phyloP scores from a whole-genome alignment of 2,797 vertebrate genomes.

The Sebastes iracundus region DNA sequence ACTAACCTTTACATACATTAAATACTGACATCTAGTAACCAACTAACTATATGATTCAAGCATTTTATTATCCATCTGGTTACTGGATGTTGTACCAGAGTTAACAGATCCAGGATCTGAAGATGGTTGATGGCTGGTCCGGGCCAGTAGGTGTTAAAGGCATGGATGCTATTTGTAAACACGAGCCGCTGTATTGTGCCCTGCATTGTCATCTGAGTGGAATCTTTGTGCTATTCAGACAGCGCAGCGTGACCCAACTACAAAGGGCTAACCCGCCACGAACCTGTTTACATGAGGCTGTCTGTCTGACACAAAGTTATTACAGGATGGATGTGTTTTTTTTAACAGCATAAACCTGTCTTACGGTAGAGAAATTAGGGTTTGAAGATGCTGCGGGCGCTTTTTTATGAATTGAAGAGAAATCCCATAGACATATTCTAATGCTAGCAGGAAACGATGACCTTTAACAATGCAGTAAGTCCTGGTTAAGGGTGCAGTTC shows the following conservation, averaged over 20 bases:
- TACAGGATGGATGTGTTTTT: background rate
- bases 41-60: background rate
- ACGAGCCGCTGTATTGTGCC: constrained; percentile 68
- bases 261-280: constrained; percentile 68
- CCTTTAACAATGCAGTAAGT: background rate
- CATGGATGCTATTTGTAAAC: constrained; percentile 73
- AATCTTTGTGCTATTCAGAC: constrained; percentile 78
- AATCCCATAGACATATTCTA: background rate
- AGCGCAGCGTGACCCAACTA: constrained; percentile 66
- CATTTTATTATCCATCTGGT: background rate
- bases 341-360: background rate
- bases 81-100: background rate
- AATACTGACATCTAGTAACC: background rate
- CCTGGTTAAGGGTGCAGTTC: background rate
- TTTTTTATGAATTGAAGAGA: background rate
- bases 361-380: background rate
- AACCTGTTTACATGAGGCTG: constrained; percentile 73
- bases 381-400: background rate
- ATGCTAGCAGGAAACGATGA: background rate
- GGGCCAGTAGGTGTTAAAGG: constrained; percentile 54
- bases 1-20: background rate
- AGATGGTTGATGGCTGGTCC: constrained; percentile 31
- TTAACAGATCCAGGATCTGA: constrained; percentile 28
- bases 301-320: constrained; percentile 52
- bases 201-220: constrained; percentile 68